Conservation (phyloP, 2,888 invertebrate genomes). For the Scaptodrosophila latifasciaeformis region DNA sequence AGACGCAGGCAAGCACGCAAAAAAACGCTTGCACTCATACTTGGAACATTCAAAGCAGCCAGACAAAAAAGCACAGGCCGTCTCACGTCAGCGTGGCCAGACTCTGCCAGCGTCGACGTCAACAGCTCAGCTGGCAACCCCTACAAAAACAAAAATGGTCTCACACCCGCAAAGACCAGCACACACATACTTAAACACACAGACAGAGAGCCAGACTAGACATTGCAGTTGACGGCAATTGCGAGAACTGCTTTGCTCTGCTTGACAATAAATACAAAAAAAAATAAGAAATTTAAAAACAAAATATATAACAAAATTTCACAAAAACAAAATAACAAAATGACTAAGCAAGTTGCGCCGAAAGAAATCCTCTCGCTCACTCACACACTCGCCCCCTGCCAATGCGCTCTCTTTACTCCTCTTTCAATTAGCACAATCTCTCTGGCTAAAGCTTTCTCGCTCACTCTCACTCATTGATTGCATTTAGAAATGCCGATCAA, state of each 20-base stretch:
- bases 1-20: conserved; percentile 5
- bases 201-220: neutral
- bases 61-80: conserved; percentile 27
- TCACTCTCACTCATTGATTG: too few species aligned
- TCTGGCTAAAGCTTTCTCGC: too few species aligned
- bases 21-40: conserved; percentile 22
- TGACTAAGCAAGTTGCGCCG: conserved; percentile 49
- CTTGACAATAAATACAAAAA: neutral
- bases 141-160: too few species aligned
- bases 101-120: conserved; percentile 43
- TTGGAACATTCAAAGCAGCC: conserved; percentile 20
- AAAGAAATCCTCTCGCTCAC: conserved; percentile 7
- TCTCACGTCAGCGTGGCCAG: conserved; percentile 50
- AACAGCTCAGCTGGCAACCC: conserved; percentile 53
- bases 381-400: neutral
- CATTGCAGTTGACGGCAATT: neutral
- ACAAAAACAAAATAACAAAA: conserved; percentile 56
- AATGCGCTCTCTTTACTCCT: too few species aligned
- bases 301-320: conserved; percentile 43
- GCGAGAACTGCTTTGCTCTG: neutral
- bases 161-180: conserved; percentile 35
- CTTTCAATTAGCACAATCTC: too few species aligned
- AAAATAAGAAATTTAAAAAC: neutral
- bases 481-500: too few species aligned
- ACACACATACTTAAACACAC: conserved; percentile 7